Evolutionary conservation across 1,140 invertebrate genomes (phyloP).

Genomic region (Antheraea pernyi): DNA sequence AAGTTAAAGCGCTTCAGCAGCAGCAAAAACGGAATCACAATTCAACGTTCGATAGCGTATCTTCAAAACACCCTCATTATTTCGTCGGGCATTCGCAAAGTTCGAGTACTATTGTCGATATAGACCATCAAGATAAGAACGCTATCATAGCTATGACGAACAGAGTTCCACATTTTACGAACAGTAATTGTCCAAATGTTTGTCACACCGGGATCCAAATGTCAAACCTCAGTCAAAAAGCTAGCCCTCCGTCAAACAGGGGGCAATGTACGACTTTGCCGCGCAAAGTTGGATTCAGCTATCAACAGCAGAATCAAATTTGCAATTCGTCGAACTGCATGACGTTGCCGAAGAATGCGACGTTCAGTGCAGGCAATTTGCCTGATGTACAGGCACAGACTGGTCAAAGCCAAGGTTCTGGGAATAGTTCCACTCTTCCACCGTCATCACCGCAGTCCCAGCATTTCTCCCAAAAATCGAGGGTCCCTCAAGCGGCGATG

Average conservation of each 20-base stretch:
- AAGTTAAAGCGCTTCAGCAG: slow-evolving; percentile 88
- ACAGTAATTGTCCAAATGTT: slow-evolving; percentile 77
- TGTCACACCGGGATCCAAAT: slow-evolving; percentile 81
- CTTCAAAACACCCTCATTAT: slow-evolving; percentile 83
- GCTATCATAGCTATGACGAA: slow-evolving; percentile 83
- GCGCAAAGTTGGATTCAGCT: slow-evolving; percentile 80
- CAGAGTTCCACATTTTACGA: slow-evolving; percentile 74
- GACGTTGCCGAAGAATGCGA: slow-evolving; percentile 80
- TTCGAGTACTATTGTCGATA: slow-evolving; percentile 88
- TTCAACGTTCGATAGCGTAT: slow-evolving; percentile 84
- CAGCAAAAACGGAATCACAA: slow-evolving; percentile 86
- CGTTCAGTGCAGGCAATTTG: slow-evolving; percentile 78
- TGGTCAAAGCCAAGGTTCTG: slow-evolving; percentile 61
- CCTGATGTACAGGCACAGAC: slow-evolving; percentile 78
- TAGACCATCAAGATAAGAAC: slow-evolving; percentile 86
- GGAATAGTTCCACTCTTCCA: slow-evolving; percentile 61
- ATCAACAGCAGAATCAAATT: slow-evolving; percentile 71
- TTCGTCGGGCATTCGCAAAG: slow-evolving; percentile 84
- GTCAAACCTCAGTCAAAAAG: slow-evolving; percentile 79
- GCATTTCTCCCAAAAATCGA: slow-evolving; percentile 79
- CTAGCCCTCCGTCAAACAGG: slow-evolving; percentile 80
- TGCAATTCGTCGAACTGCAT: slow-evolving; percentile 79
- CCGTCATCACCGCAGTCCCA: slow-evolving; percentile 63
- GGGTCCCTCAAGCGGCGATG: slow-evolving; percentile 87
- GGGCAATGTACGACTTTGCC: slow-evolving; percentile 83